phyloP scores from a whole-genome alignment of 2,113 vertebrate genomes.

The Ciconia boyciana region DNA sequence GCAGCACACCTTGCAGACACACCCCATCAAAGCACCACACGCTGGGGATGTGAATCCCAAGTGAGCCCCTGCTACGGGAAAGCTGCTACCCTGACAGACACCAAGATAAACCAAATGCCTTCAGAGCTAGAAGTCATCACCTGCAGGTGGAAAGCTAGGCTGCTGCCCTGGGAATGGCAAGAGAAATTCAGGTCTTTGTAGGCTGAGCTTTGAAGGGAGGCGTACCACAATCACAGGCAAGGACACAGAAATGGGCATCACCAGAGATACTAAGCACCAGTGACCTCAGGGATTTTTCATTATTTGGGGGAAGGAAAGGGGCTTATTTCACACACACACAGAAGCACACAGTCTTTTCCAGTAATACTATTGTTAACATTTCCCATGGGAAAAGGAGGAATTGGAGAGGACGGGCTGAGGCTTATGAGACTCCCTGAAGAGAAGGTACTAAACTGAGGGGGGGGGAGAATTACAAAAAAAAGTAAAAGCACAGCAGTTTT shows the following conservation, averaged over 20 bases:
- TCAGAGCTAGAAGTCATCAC: background rate
- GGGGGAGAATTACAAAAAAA: too few relatives aligned
- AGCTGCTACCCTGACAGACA: background rate
- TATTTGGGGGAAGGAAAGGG: background rate
- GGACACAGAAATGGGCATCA: background rate
- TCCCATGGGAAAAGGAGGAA: background rate
- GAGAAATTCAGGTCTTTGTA: background rate
- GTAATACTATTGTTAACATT: background rate
- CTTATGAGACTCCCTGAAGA: background rate
- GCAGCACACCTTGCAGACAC: background rate
- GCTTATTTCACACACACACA: background rate
- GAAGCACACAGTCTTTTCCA: background rate
- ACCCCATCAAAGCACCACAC: background rate
- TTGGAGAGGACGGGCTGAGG: background rate
- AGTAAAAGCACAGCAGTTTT: background rate
- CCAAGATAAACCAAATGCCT: background rate
- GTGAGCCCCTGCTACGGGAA: fast-evolving
- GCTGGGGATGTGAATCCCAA: background rate
- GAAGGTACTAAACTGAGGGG: background rate
- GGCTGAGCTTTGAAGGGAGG: background rate
- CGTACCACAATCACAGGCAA: too few relatives aligned
- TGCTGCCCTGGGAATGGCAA: background rate
- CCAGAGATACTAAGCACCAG: background rate
- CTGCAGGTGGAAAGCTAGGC: background rate
- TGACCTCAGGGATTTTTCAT: too few relatives aligned